Evolutionary conservation across 2,888 invertebrate species (phyloP).

Genomic region (Orchestes rusci): DNA sequence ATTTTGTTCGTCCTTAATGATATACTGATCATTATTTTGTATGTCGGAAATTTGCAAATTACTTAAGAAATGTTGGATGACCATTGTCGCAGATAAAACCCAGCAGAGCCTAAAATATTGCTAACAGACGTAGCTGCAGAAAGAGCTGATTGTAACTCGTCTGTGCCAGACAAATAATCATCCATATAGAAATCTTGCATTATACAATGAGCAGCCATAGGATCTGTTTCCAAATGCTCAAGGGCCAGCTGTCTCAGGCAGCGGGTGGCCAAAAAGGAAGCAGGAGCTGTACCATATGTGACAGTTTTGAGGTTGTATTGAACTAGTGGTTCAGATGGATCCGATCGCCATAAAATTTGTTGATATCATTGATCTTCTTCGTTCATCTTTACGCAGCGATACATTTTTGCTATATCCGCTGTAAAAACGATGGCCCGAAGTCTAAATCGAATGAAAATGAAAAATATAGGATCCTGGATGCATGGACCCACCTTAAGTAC

Average conservation of each 20-base stretch:
- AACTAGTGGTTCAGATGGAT: background rate
- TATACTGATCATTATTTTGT: background rate
- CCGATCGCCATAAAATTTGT: slow-evolving; percentile 12
- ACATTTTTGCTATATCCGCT: slow-evolving; percentile 16
- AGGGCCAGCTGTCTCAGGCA: slow-evolving; percentile 1
- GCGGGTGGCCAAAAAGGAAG: slow-evolving; percentile 5
- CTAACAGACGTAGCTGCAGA: background rate
- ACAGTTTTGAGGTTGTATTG: slow-evolving; percentile 13
- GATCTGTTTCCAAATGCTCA: background rate
- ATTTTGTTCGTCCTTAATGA: background rate
- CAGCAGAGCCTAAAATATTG: slow-evolving; percentile 7
- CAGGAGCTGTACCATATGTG: slow-evolving; percentile 7
- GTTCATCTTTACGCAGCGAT: slow-evolving; percentile 2
- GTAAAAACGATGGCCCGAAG: slow-evolving; percentile 5
- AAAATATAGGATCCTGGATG: slow-evolving; percentile 2
- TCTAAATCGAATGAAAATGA: slow-evolving; percentile 16
- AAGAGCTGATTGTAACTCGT: background rate
- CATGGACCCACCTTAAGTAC: slow-evolving; percentile 5
- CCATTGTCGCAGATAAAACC: slow-evolving; percentile 5
- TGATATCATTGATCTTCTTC: slow-evolving; percentile 3
- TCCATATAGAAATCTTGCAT: background rate
- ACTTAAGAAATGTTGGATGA: background rate
- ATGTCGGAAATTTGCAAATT: background rate
- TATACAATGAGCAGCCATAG: background rate
- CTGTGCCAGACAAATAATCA: background rate